Evolutionary conservation across 2,797 vertebrate species (phyloP).

Genomic region (Cyclura pinguis): DNA sequence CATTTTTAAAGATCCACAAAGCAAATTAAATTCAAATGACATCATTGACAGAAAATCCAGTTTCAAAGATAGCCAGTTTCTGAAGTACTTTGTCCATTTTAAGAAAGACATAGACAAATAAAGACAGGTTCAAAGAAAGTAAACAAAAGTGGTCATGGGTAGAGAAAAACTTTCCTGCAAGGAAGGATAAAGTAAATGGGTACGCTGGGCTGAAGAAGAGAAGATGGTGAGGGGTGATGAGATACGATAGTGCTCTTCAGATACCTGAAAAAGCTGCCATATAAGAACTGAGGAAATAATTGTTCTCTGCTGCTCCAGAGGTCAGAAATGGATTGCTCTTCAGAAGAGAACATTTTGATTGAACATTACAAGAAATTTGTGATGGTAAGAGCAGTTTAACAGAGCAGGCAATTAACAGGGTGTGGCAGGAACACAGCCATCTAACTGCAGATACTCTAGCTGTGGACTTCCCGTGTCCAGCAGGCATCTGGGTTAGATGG

Average conservation of each 20-base stretch:
- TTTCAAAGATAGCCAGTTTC: neutral
- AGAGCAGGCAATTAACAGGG: neutral
- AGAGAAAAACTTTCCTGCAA: neutral
- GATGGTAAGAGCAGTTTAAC: neutral
- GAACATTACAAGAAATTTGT: neutral
- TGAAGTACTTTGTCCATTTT: neutral
- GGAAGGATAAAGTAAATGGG: neutral
- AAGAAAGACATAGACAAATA: neutral
- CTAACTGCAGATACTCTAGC: neutral
- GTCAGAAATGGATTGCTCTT: neutral
- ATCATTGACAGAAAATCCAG: neutral
- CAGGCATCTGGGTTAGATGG: neutral
- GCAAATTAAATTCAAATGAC: neutral
- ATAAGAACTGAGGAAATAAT: neutral
- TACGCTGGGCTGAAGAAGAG: neutral
- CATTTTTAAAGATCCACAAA: neutral
- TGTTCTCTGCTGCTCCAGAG: neutral
- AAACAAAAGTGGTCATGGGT: neutral
- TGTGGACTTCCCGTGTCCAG: neutral
- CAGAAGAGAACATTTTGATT: neutral
- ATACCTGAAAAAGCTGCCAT: neutral
- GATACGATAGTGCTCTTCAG: neutral
- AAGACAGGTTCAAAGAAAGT: neutral
- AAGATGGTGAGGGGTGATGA: neutral
- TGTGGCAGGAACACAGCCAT: neutral